These are phyloP conservation scores for Gnatocerus cornutus DNA, from an alignment of 2,888 invertebrate species.

Conservation along the genomic window DNA sequence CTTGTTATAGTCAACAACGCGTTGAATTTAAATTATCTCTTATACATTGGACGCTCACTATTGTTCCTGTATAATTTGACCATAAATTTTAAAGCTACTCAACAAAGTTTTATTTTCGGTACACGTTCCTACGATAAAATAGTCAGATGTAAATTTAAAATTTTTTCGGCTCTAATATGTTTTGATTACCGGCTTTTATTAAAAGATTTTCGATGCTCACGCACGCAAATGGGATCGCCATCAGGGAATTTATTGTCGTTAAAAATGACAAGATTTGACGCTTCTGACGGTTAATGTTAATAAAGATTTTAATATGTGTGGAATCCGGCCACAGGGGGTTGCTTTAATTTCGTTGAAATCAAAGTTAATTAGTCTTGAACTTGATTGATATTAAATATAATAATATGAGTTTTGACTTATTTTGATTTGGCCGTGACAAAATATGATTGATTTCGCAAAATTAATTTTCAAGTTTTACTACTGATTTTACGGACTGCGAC, in stretches of 20 bases:
- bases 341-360: not conserved
- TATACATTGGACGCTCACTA: constrained; percentile 58
- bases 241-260: constrained; percentile 3
- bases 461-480: no score
- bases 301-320: not conserved
- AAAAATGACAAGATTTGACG: not conserved
- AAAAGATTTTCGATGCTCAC: constrained; percentile 36
- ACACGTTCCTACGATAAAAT: constrained; percentile 62
- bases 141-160: constrained; percentile 56
- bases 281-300: constrained; percentile 3
- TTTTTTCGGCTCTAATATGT: constrained; percentile 51
- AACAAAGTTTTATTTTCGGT: constrained; percentile 62
- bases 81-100: constrained; percentile 63
- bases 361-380: no score
- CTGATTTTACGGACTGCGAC: no score
- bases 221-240: constrained; percentile 3
- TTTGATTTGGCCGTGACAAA: no score
- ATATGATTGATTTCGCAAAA: no score
- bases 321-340: not conserved
- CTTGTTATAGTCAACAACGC: constrained; percentile 62
- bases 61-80: constrained; percentile 63
- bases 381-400: no score
- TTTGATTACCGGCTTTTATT: constrained; percentile 56
- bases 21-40: constrained; percentile 65
- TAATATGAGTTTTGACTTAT: no score